Percentiles rank a stretch among this genome's conserved stretches.
phyloP scores from a whole-genome alignment of 2,888 invertebrate species.

The Acanthosepion pharaonis region DNA sequence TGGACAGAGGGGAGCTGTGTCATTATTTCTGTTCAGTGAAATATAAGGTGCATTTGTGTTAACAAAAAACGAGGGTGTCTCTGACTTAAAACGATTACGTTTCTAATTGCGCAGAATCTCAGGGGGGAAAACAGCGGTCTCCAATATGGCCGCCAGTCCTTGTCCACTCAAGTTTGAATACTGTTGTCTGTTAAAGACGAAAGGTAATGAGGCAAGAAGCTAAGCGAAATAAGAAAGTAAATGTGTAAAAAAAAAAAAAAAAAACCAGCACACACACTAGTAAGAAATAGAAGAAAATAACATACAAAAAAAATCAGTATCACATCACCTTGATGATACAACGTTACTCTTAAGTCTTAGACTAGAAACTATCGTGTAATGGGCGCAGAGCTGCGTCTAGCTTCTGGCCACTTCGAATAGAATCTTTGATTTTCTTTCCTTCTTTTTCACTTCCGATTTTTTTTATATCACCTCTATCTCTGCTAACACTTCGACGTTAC shows the following conservation, averaged over 20 bases:
- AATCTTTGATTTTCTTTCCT: not conserved
- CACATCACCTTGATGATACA: not conserved
- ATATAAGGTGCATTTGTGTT: not conserved
- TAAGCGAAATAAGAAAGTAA: not conserved
- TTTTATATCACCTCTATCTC: not conserved
- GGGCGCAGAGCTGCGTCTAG: not conserved
- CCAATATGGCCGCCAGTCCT: not conserved
- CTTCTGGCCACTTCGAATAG: not conserved
- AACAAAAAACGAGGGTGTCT: not conserved
- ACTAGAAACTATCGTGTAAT: not conserved
- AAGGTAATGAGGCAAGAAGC: not conserved
- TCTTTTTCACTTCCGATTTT: not conserved
- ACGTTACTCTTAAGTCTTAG: not conserved
- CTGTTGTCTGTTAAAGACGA: conserved; percentile 3
- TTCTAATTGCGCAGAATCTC: conserved; percentile 8
- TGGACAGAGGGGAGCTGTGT: not conserved
- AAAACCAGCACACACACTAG: not conserved
- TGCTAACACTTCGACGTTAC: too few relatives aligned
- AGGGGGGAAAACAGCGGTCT: conserved; percentile 1
- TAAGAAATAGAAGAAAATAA: not conserved
- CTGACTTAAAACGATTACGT: conserved; percentile 22
- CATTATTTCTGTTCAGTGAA: conserved; percentile 23
- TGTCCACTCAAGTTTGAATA: not conserved
- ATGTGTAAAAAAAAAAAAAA: not conserved
- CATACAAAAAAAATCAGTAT: not conserved